A percentile compares a stretch with the other conserved stretches of the same genome.
phyloP scores from a whole-genome alignment of 2,888 invertebrate species.

The Ochropleura plecta region DNA sequence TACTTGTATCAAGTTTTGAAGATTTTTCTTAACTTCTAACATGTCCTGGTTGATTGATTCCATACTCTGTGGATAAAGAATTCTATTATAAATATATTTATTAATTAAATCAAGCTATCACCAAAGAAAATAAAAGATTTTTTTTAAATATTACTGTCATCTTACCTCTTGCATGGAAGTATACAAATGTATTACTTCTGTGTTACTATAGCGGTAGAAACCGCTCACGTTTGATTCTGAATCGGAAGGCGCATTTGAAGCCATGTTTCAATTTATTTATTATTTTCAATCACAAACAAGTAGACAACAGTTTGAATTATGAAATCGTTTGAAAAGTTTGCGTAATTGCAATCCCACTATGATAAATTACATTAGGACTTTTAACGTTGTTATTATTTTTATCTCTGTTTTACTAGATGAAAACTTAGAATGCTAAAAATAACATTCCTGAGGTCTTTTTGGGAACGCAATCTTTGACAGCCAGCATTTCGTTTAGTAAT shows the following conservation, averaged over 20 bases:
- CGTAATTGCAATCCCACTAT: background rate
- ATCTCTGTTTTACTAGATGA: conserved; percentile 2
- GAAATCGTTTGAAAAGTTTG: background rate
- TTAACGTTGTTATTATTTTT: background rate
- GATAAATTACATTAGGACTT: background rate
- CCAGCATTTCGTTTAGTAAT: conserved; percentile 30
- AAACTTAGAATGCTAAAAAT: background rate
- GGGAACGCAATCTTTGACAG: conserved; percentile 41
- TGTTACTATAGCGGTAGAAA: conserved; percentile 83
- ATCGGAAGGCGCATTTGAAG: conserved; percentile 82
- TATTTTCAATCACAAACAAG: background rate
- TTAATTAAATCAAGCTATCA: background rate
- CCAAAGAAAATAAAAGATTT: background rate
- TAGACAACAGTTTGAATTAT: conserved; percentile 15
- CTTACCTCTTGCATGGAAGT: conserved; percentile 82
- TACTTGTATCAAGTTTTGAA: conserved; percentile 77
- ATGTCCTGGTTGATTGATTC: conserved; percentile 85
- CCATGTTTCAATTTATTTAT: conserved; percentile 68
- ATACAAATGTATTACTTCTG: conserved; percentile 82
- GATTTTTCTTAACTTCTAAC: conserved; percentile 83
- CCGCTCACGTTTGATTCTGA: conserved; percentile 87
- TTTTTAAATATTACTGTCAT: background rate
- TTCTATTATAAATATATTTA: conserved; percentile 3
- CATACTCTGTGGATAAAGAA: conserved; percentile 79
- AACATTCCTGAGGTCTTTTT: background rate